A percentile compares a stretch with the other conserved stretches of the same genome.
Evolutionary conservation across 2,113 vertebrate species (phyloP).

Genomic region (Tragelaphus buxtoni): DNA sequence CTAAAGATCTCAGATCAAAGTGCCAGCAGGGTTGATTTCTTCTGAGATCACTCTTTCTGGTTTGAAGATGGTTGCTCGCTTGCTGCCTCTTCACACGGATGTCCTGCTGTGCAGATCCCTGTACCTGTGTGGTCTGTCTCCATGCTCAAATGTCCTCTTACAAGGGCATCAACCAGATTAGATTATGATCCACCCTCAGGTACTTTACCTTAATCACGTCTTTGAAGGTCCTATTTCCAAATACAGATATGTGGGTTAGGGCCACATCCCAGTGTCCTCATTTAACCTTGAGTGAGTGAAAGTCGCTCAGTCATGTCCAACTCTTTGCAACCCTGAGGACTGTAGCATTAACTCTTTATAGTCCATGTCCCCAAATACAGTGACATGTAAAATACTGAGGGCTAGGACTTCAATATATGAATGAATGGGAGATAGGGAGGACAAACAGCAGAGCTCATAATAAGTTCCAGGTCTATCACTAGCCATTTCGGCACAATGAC

Average conservation of each 20-base stretch:
- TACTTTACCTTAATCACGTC: not conserved
- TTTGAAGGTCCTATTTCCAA: not conserved
- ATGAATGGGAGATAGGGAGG: accelerated
- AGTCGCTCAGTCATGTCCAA: not conserved
- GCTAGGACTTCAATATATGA: not conserved
- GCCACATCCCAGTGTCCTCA: not conserved
- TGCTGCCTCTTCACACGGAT: not conserved
- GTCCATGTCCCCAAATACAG: not conserved
- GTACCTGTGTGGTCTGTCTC: not conserved
- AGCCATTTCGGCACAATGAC: not conserved
- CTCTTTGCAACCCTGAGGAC: not conserved
- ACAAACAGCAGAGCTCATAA: not conserved
- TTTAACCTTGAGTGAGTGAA: not conserved
- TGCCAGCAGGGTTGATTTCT: not conserved
- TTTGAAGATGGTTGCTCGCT: not conserved
- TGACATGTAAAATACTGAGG: not conserved
- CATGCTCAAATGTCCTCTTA: not conserved
- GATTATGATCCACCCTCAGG: not conserved
- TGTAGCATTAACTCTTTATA: not conserved
- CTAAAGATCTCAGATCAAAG: not conserved
- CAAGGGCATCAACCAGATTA: not conserved
- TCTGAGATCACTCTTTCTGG: not conserved
- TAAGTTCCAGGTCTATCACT: not conserved
- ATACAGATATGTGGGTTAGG: not conserved
- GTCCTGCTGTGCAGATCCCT: accelerated